A percentile compares a stretch with the other conserved stretches of the same genome.
phyloP scores from a whole-genome alignment of 2,113 vertebrate species.

The Heterotilapia buettikoferi region DNA sequence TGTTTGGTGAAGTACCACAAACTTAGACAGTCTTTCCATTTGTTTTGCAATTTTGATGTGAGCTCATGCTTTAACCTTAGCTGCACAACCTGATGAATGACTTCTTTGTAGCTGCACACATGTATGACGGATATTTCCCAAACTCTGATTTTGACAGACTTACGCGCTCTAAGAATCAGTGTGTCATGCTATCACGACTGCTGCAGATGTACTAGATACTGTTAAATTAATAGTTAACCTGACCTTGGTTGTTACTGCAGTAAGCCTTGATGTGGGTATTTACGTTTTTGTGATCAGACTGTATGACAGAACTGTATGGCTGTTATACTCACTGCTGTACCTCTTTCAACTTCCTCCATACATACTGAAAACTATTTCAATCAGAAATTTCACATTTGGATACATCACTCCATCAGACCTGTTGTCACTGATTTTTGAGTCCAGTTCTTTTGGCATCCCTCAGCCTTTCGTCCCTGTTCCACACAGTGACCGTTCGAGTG shows the following conservation, averaged over 20 bases:
- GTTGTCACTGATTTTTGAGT: no score
- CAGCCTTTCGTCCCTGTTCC: no score
- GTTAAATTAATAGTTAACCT: not conserved
- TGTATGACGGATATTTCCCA: fast-evolving
- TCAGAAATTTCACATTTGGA: no score
- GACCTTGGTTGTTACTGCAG: not conserved
- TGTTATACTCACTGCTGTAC: not conserved
- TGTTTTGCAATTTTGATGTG: not conserved
- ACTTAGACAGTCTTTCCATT: not conserved
- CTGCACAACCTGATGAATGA: not conserved
- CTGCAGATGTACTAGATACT: not conserved
- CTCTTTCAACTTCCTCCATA: no score
- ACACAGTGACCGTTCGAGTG: no score
- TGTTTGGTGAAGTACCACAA: not conserved
- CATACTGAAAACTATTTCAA: no score
- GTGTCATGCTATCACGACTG: not conserved
- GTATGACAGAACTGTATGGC: not conserved
- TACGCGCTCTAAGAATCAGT: not conserved
- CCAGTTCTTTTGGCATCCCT: no score
- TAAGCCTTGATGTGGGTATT: not conserved
- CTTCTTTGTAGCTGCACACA: not conserved
- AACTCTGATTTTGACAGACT: not conserved
- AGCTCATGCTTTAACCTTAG: not conserved
- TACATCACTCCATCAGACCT: no score
- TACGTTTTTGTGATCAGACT: not conserved